These are phyloP conservation scores for Apodemus speciosus DNA, from an alignment of 2,113 vertebrate species.

Conservation along the genomic window DNA sequence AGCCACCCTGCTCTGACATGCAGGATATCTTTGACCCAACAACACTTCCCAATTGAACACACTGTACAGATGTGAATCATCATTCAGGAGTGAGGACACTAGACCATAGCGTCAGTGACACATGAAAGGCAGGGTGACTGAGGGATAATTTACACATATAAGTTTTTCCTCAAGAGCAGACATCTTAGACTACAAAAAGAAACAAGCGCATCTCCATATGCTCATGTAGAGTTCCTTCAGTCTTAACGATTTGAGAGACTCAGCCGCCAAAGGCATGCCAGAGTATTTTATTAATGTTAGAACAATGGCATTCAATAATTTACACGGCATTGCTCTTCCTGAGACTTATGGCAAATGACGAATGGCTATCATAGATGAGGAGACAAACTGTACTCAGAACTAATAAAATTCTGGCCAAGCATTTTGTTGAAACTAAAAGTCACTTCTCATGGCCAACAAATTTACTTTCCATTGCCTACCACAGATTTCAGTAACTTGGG, in stretches of 20 bases:
- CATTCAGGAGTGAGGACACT: not conserved
- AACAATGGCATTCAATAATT: constrained; percentile 50
- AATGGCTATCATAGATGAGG: constrained; percentile 56
- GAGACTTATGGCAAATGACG: constrained; percentile 66
- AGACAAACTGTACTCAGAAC: constrained; percentile 61
- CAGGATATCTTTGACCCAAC: not conserved
- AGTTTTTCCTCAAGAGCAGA: constrained; percentile 55
- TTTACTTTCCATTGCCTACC: constrained; percentile 55
- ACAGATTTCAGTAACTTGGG: constrained; percentile 64
- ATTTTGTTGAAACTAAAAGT: constrained; percentile 49
- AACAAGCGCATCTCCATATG: not conserved
- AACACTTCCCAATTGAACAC: not conserved
- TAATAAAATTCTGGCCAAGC: constrained; percentile 66
- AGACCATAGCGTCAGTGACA: not conserved
- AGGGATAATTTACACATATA: not conserved
- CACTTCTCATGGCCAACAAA: constrained; percentile 62
- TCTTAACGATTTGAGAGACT: constrained; percentile 13
- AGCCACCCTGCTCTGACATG: not conserved
- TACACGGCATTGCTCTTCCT: constrained; percentile 2
- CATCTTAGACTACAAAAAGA: constrained; percentile 52
- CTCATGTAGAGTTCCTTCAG: not conserved
- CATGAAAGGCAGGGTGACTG: not conserved
- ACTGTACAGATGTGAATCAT: not conserved
- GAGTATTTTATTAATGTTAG: constrained; percentile 3
- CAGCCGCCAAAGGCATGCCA: not conserved